Percentiles rank a stretch among this genome's conserved stretches.
Evolutionary conservation across 2,113 vertebrate genomes (phyloP).

Genomic region (Amblyopsis rosae): DNA sequence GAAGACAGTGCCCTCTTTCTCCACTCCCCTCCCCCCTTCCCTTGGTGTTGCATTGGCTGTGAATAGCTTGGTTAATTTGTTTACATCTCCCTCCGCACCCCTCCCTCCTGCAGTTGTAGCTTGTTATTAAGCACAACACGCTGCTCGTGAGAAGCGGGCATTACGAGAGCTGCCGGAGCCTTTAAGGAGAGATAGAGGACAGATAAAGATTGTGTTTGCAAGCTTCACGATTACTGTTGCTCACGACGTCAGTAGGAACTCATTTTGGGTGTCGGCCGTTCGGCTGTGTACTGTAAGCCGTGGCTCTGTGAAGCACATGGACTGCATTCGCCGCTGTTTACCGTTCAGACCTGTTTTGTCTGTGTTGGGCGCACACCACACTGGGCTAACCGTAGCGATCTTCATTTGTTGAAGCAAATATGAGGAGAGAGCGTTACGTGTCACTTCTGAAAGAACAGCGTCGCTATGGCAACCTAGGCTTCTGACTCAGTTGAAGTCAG

Average conservation of each 20-base stretch:
- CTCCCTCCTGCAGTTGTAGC: slow-evolving; percentile 56
- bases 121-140: slow-evolving; percentile 72
- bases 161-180: slow-evolving; percentile 58
- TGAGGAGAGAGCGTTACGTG: slow-evolving; percentile 34
- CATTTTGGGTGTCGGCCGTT: slow-evolving; percentile 48
- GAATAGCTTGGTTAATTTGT: slow-evolving; percentile 76
- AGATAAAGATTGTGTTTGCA: slow-evolving; percentile 72
- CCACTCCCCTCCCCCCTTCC: slow-evolving; percentile 51
- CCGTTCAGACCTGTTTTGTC: slow-evolving; percentile 11
- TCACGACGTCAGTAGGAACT: slow-evolving; percentile 46
- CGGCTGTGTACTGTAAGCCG: slow-evolving; percentile 23
- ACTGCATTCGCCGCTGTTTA: not conserved
- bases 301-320: slow-evolving; percentile 12
- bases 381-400: slow-evolving; percentile 49
- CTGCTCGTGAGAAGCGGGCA: slow-evolving; percentile 65
- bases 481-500: slow-evolving; percentile 51
- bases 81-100: slow-evolving; percentile 61
- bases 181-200: slow-evolving; percentile 75
- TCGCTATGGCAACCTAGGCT: slow-evolving; percentile 68
- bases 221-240: slow-evolving; percentile 59
- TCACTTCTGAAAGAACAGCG: slow-evolving; percentile 53
- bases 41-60: slow-evolving; percentile 59
- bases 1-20: slow-evolving; percentile 52
- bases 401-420: slow-evolving; percentile 45
- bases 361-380: slow-evolving; percentile 36